Conservation (phyloP, 23 tunicate genomes). For the Halocynthia roretzi region DNA sequence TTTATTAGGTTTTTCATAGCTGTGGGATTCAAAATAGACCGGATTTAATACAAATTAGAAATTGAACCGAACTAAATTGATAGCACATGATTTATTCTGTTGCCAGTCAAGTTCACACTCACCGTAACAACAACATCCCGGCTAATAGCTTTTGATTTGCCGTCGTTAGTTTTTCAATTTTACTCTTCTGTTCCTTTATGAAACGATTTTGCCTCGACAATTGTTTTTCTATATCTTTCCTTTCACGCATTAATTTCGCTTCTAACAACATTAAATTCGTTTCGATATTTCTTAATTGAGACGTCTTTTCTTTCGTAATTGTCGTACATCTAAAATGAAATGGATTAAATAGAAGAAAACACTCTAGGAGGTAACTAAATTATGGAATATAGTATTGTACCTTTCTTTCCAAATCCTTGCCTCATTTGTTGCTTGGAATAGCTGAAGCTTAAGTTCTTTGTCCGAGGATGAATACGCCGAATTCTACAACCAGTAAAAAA, state of each 20-base stretch:
- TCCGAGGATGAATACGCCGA: background rate
- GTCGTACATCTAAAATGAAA: background rate
- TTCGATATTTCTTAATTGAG: conserved; percentile 13
- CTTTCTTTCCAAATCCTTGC: conserved; percentile 3
- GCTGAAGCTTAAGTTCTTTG: background rate
- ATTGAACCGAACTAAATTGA: no score
- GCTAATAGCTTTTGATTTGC: conserved; percentile 43
- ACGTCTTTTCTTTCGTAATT: conserved; percentile 7
- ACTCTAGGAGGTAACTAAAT: background rate
- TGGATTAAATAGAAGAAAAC: no score
- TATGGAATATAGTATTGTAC: background rate
- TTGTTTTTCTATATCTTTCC: conserved; percentile 14
- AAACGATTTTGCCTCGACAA: conserved; percentile 10
- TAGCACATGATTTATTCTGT: no score
- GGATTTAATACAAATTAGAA: no score
- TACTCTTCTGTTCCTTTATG: conserved; percentile 16
- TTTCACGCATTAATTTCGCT: conserved; percentile 3
- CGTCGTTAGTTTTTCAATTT: conserved; percentile 34
- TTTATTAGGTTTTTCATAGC: background rate
- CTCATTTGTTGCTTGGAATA: background rate
- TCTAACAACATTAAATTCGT: conserved; percentile 21
- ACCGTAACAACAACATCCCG: conserved; percentile 37
- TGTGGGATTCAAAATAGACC: background rate
- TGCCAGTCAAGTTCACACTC: background rate
- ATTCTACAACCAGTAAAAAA: no score